phyloP scores from a whole-genome alignment of 2,113 vertebrate species.

The Tursiops truncatus region DNA sequence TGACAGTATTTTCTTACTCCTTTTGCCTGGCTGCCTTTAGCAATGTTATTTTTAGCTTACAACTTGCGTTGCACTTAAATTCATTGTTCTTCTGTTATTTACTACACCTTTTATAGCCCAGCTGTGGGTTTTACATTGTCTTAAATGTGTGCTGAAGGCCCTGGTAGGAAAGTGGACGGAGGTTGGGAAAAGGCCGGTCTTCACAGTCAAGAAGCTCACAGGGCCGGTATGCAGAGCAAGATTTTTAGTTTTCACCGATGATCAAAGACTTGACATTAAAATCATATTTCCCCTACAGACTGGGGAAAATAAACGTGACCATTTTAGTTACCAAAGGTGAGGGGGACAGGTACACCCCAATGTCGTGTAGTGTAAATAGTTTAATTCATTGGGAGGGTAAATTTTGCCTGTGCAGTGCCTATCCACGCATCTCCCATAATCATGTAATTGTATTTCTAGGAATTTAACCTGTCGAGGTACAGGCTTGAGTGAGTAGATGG shows the following conservation, averaged over 20 bases:
- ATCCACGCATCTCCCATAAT: neutral
- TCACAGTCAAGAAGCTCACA: neutral
- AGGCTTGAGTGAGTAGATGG: neutral
- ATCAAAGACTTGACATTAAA: neutral
- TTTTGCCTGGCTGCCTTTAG: neutral
- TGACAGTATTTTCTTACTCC: neutral
- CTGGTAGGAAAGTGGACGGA: neutral
- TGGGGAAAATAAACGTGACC: neutral
- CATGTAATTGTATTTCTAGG: neutral
- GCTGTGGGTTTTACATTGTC: neutral
- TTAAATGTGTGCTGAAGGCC: neutral
- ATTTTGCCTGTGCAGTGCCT: neutral
- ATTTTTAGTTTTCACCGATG: neutral
- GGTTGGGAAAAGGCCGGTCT: neutral
- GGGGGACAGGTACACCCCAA: neutral
- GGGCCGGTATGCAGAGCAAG: neutral
- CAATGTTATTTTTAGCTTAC: neutral
- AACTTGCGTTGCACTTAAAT: neutral
- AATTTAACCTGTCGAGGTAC: neutral
- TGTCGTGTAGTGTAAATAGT: neutral
- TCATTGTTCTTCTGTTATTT: neutral
- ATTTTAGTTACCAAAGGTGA: neutral
- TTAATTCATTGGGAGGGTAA: neutral
- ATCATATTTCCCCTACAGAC: neutral
- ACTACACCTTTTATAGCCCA: neutral